These are phyloP conservation scores for Cyanistes caeruleus DNA, from an alignment of 2,113 vertebrate genomes.

Conservation along the genomic window DNA sequence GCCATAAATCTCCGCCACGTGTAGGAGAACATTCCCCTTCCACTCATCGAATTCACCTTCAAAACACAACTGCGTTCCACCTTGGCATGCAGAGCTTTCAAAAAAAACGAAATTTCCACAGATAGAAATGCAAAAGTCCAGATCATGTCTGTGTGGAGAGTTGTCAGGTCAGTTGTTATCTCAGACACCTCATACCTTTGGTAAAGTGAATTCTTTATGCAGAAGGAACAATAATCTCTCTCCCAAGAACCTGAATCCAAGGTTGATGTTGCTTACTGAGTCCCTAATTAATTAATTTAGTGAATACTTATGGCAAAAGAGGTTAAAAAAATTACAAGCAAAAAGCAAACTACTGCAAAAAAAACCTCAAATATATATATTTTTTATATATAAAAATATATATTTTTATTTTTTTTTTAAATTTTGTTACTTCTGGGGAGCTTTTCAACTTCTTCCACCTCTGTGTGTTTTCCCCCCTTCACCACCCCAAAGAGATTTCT, in stretches of 20 bases:
- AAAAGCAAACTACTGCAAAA: background rate
- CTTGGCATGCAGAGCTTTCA: background rate
- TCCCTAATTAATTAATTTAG: background rate
- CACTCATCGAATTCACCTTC: background rate
- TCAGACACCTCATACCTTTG: background rate
- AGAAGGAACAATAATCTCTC: background rate
- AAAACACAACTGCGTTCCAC: background rate
- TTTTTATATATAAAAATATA: too few relatives aligned
- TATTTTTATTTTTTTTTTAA: too few relatives aligned
- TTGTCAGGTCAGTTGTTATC: background rate
- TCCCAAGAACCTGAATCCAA: background rate
- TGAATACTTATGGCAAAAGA: background rate
- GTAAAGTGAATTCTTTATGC: background rate
- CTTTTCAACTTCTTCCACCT: background rate
- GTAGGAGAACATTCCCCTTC: background rate
- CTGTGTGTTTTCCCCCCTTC: background rate
- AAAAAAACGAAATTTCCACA: background rate
- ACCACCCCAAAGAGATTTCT: background rate
- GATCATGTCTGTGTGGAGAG: background rate
- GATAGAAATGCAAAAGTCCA: background rate
- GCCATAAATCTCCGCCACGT: background rate
- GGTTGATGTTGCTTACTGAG: fast-evolving
- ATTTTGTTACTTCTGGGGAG: background rate
- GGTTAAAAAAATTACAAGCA: background rate
- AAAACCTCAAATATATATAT: too few relatives aligned